Evolutionary conservation across 2,797 vertebrate species (phyloP), one percentile per base, ranked within the genome.

Genomic region (Crenichthys baileyi): DNA sequence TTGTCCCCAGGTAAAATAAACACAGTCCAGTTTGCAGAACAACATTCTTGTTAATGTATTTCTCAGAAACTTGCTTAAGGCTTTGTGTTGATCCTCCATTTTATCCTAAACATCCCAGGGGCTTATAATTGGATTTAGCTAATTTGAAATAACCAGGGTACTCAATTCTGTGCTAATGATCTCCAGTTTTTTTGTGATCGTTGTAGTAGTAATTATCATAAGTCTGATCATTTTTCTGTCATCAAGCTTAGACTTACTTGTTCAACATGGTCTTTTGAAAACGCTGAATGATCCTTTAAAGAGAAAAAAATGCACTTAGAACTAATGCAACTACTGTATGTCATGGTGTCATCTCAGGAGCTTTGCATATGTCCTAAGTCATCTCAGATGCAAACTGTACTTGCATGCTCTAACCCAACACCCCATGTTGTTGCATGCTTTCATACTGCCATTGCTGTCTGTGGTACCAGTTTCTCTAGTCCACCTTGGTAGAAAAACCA

Each of bases 401-500:
- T 80, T 79, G 83, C 71, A 48, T 85, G 77, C 76, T 82, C 81
- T 84, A 58, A 75, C 72, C 65, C 71, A 83, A 80, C 63, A 75
- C 72, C 70, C 73, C 84, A 80, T 83, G 75, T 86, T 84, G 75
- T 87, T 81, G 79, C 80, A 83, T 87, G 85, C 79, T 73, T 77
- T 81, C 75, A 55, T 89, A 76, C 76, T 51, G 60, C 24, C 61
- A 39, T 81, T 76, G 70, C 65, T 79, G 77, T 85, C 81, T 81
- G 79, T 87, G 78, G 75, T 67, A 76, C 75, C 93, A 96, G 91
- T 94, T 89, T 90, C 93, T 90, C 92, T 92, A 82, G 92, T 92
- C 88, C 94, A 89, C 91, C 89, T 95, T 92, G 94, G 95, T 93
- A 93, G 95, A 95, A 96, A 95, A 95, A 96, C 92, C 95, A 94